A percentile compares a stretch with the other conserved stretches of the same genome.
Conservation (phyloP, 2,113 vertebrate species). For the Otocyon megalotis region DNA sequence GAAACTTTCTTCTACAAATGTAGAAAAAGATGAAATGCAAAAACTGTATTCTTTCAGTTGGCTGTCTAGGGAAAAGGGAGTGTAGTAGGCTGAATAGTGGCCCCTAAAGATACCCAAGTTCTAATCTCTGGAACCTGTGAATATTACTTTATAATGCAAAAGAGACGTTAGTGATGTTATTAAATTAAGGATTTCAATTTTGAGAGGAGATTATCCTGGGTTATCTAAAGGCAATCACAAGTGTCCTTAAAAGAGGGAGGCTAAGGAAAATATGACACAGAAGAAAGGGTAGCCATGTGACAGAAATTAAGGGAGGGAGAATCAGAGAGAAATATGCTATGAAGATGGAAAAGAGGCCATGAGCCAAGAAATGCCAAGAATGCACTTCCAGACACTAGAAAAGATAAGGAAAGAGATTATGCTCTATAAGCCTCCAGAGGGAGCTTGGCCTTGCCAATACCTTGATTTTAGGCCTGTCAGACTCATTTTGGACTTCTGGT, state of each 20-base stretch:
- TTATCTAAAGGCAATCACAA: neutral
- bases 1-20: conserved; percentile 60
- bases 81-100: neutral
- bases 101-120: neutral
- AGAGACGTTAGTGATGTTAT: neutral
- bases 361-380: neutral
- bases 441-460: neutral
- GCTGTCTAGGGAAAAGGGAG: neutral
- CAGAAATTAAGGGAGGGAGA: neutral
- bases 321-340: neutral
- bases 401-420: neutral
- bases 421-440: neutral
- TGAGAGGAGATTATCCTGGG: neutral
- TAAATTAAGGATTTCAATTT: neutral
- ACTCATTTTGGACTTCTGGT: neutral
- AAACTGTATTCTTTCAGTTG: conserved; percentile 58
- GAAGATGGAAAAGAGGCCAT: neutral
- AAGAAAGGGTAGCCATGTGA: neutral
- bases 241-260: neutral
- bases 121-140: neutral
- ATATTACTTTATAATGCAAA: neutral
- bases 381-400: neutral
- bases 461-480: neutral
- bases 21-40: conserved; percentile 81
- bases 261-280: neutral